phyloP scores from a whole-genome alignment of 2,888 invertebrate species.

The Esperia sulphurella region DNA sequence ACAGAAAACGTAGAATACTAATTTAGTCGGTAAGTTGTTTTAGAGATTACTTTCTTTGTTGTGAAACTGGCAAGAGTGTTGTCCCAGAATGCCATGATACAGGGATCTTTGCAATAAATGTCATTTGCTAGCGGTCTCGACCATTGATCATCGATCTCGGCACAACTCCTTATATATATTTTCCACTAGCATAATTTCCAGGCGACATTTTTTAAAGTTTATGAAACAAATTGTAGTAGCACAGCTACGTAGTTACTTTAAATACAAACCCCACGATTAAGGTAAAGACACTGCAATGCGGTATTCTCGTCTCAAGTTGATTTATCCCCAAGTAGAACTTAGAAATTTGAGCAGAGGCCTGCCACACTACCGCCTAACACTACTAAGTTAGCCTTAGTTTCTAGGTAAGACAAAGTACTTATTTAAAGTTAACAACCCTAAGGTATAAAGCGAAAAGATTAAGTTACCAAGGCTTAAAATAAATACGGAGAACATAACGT shows the following conservation, averaged over 20 bases:
- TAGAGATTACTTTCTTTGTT: too few relatives aligned
- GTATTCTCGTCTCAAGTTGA: slow-evolving; percentile 21
- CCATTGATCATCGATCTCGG: too few relatives aligned
- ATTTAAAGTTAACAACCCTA: not conserved
- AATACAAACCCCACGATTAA: slow-evolving; percentile 1
- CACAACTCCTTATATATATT: too few relatives aligned
- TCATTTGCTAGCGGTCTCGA: too few relatives aligned
- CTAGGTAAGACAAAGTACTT: not conserved
- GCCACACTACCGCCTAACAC: slow-evolving; percentile 29
- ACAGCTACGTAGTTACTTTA: not conserved
- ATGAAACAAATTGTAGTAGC: too few relatives aligned
- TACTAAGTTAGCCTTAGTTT: slow-evolving; percentile 28
- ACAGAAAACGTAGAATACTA: too few relatives aligned
- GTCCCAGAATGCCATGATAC: too few relatives aligned
- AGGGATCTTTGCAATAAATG: too few relatives aligned
- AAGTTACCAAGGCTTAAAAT: not conserved
- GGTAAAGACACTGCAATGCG: slow-evolving; percentile 28
- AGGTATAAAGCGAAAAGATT: not conserved
- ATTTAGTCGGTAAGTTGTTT: too few relatives aligned
- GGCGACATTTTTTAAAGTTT: too few relatives aligned
- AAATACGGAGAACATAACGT: not conserved
- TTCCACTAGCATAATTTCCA: too few relatives aligned
- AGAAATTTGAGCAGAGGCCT: slow-evolving; percentile 31
- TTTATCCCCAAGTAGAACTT: slow-evolving; percentile 26
- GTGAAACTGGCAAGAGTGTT: too few relatives aligned